These are phyloP conservation scores for Ranitomeya imitator DNA, from an alignment of 2,113 vertebrate species.

Conservation along the genomic window DNA sequence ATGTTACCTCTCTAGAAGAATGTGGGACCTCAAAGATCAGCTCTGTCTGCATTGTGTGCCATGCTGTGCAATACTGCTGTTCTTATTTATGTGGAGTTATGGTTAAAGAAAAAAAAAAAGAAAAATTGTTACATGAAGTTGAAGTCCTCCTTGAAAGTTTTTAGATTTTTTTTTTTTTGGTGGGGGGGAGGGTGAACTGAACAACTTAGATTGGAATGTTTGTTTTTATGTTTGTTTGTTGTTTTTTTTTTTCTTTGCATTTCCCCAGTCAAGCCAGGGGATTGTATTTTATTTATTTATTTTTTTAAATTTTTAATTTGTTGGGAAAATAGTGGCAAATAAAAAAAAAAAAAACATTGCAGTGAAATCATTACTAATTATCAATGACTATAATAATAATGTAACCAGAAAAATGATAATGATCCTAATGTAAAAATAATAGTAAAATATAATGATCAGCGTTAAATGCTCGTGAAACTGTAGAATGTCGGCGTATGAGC, in stretches of 20 bases:
- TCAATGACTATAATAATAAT: no score
- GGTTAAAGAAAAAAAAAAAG: no score
- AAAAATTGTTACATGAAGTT: not conserved
- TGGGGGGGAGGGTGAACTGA: not conserved
- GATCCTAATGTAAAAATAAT: not conserved
- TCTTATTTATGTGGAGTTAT: not conserved
- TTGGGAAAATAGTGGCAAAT: no score
- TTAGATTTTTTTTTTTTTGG: not conserved
- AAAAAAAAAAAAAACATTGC: no score
- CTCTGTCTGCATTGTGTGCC: conserved; percentile 1
- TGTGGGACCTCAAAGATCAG: conserved; percentile 6
- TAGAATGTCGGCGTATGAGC: not conserved
- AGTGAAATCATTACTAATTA: no score
- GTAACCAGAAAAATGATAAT: not conserved
- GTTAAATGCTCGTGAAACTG: not conserved
- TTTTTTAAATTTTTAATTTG: no score
- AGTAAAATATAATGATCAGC: not conserved
- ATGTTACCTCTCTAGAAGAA: not conserved
- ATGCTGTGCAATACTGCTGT: not conserved
- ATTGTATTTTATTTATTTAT: no score
- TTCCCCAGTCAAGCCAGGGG: no score
- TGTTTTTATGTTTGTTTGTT: no score
- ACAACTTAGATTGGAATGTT: not conserved
- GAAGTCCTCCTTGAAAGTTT: not conserved
- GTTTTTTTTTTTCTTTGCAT: no score